Conservation (phyloP, 1,140 invertebrate genomes). For the Drosophila punjabiensis region DNA sequence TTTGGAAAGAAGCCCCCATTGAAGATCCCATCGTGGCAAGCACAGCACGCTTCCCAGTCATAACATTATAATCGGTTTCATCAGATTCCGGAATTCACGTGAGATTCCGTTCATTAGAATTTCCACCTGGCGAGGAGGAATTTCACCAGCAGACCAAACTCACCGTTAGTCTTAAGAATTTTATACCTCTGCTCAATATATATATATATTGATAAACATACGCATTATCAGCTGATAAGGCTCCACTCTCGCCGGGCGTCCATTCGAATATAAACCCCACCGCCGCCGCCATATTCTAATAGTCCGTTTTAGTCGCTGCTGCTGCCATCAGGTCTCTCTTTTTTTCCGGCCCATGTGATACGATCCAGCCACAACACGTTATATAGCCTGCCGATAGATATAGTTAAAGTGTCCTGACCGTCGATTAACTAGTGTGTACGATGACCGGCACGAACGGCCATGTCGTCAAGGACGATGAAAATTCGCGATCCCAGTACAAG, state of each 20-base stretch:
- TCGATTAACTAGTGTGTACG: conserved; percentile 5
- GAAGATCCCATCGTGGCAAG: neutral
- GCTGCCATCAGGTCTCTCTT: conserved; percentile 4
- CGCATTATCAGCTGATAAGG: conserved; percentile 39
- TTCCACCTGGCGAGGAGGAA: neutral
- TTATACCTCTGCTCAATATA: conserved; percentile 22
- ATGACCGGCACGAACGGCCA: conserved; percentile 66
- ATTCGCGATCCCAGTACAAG: conserved; percentile 67
- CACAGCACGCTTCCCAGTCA: neutral
- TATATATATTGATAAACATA: conserved; percentile 36
- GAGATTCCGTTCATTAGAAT: neutral
- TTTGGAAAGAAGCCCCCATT: neutral
- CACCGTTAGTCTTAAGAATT: conserved; percentile 49
- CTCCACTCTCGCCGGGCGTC: neutral
- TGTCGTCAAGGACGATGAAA: conserved; percentile 66
- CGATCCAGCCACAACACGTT: neutral
- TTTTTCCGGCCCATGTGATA: conserved; percentile 9
- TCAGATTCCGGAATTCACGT: conserved; percentile 9
- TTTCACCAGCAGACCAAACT: conserved; percentile 39
- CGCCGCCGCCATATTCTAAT: conserved; percentile 25
- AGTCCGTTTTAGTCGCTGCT: conserved; percentile 14
- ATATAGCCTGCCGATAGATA: neutral
- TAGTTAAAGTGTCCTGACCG: conserved; percentile 8
- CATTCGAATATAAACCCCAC: conserved; percentile 49
- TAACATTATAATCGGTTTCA: conserved; percentile 1